These are phyloP conservation scores for Doryteuthis pealeii DNA, from an alignment of 1,140 invertebrate genomes.

Conservation along the genomic window DNA sequence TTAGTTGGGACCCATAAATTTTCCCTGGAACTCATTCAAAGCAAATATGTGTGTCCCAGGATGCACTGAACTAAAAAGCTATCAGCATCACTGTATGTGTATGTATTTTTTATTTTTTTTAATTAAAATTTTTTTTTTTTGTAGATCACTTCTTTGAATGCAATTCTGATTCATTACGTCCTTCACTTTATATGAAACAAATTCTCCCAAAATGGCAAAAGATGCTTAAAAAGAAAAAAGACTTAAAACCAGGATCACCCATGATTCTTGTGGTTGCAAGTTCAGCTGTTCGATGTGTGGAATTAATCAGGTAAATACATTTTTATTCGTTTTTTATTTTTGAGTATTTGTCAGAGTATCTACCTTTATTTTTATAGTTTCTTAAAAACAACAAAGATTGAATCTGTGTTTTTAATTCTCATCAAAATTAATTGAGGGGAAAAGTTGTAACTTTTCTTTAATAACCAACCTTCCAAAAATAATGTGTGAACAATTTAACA, in stretches of 20 bases:
- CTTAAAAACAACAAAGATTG: no score
- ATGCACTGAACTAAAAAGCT: no score
- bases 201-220: slow-evolving; percentile 49
- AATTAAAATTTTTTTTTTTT: background rate
- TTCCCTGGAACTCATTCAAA: no score
- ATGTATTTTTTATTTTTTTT: background rate
- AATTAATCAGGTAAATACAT: slow-evolving; percentile 47
- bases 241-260: slow-evolving; percentile 38
- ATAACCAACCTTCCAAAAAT: no score
- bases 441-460: no score
- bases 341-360: slow-evolving; percentile 3
- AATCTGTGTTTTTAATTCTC: no score
- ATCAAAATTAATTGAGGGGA: no score
- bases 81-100: no score
- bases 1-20: no score
- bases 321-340: slow-evolving; percentile 1
- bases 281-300: slow-evolving; percentile 48
- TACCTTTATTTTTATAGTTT: slow-evolving; percentile 13
- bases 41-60: no score
- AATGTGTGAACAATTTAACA: no score
- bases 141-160: slow-evolving; percentile 8
- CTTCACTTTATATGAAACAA: slow-evolving; percentile 35
- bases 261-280: slow-evolving; percentile 43
- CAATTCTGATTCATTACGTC: slow-evolving; percentile 18
- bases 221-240: slow-evolving; percentile 29